Conservation (phyloP, 2,113 vertebrate genomes). For the Eulacestoma nigropectus region DNA sequence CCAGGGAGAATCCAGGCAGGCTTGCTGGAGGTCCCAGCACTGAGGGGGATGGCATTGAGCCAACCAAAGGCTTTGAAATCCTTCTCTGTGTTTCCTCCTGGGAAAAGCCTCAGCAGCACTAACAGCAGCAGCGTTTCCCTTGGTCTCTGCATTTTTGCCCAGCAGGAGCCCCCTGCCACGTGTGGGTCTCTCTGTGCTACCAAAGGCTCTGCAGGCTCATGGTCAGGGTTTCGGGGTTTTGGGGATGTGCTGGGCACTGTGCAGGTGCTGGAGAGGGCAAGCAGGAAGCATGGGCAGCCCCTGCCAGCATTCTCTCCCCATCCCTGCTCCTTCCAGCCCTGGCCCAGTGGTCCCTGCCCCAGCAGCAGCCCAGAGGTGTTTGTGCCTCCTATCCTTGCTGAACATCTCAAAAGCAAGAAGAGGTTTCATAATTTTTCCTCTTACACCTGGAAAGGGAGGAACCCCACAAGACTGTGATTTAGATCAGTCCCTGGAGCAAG, state of each 20-base stretch:
- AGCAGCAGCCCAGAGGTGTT: neutral
- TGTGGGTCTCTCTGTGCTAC: rapidly evolving
- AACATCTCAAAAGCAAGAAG: neutral
- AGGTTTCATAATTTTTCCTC: neutral
- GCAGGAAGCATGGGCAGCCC: neutral
- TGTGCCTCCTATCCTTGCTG: neutral
- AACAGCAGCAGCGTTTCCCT: neutral
- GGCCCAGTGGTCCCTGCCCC: neutral
- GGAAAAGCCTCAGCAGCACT: neutral
- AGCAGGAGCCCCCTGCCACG: rapidly evolving
- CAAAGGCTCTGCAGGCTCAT: neutral
- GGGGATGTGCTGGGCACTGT: rapidly evolving
- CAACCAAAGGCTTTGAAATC: neutral
- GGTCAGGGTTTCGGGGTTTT: rapidly evolving
- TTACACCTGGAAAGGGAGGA: neutral
- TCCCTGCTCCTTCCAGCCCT: neutral
- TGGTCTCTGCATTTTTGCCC: neutral
- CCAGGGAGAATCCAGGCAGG: neutral
- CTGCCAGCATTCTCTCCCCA: neutral
- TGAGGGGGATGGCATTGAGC: neutral
- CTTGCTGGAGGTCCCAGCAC: neutral
- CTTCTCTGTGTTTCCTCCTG: neutral
- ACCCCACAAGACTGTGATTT: neutral
- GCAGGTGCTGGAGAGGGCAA: neutral
- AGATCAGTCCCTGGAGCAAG: neutral